These are phyloP conservation scores for Neolamprologus ventralis DNA, from an alignment of 2,113 vertebrate genomes.

Conservation along the genomic window DNA sequence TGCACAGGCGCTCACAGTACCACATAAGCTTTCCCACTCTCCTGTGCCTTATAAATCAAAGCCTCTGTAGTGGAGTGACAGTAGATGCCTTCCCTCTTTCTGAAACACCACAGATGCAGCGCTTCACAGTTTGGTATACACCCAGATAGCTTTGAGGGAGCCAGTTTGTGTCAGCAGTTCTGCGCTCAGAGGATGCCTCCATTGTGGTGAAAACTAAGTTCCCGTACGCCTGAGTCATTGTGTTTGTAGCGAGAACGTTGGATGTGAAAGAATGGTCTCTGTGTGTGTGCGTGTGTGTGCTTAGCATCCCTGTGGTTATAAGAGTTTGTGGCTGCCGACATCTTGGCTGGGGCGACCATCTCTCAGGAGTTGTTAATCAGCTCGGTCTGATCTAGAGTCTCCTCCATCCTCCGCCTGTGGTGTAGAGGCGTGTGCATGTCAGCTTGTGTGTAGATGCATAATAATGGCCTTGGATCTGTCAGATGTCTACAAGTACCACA, in stretches of 20 bases:
- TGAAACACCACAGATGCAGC: constrained; percentile 33
- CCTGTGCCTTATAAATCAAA: constrained; percentile 1
- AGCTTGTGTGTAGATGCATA: constrained; percentile 11
- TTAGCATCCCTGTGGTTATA: constrained; percentile 54
- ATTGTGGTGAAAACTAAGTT: constrained; percentile 60
- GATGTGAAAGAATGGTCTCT: constrained; percentile 24
- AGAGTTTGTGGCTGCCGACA: constrained; percentile 59
- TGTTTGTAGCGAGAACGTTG: constrained; percentile 23
- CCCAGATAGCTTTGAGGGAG: constrained; percentile 27
- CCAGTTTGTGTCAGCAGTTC: constrained; percentile 59
- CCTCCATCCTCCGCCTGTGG: constrained; percentile 4
- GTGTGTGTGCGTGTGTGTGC: constrained; percentile 1
- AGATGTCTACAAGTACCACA: background rate
- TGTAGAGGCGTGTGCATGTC: constrained; percentile 6
- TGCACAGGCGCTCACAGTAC: background rate
- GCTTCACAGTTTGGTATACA: constrained; percentile 26
- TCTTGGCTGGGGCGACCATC: constrained; percentile 47
- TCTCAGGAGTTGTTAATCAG: constrained; percentile 60
- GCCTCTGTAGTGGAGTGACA: constrained; percentile 14
- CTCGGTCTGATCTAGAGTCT: constrained; percentile 28
- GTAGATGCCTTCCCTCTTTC: background rate
- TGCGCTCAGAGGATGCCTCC: constrained; percentile 43
- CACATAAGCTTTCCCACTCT: background rate
- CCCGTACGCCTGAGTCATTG: constrained; percentile 55
- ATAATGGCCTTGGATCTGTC: constrained; percentile 1